Percentiles rank a stretch among this genome's conserved stretches.
Evolutionary conservation across 2,113 vertebrate genomes (phyloP).

Genomic region (Spea multiplicata): DNA sequence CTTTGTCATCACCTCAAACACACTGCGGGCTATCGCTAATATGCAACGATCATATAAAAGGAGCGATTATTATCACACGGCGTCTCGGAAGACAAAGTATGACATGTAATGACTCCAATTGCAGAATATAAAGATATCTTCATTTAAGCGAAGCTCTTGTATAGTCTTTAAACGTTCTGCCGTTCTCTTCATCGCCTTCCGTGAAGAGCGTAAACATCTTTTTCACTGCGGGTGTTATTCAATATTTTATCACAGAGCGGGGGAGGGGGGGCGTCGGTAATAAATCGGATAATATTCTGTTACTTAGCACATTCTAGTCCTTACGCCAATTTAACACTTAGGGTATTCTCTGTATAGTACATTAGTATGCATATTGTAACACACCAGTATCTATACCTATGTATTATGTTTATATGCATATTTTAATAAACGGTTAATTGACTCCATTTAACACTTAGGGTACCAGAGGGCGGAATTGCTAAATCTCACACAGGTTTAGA

Average conservation of each 20-base stretch:
- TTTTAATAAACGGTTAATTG: too few species aligned
- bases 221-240: slow-evolving; percentile 23
- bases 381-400: too few species aligned
- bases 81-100: slow-evolving; percentile 42
- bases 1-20: slow-evolving; percentile 58
- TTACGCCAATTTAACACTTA: neutral
- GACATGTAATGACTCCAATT: slow-evolving; percentile 17
- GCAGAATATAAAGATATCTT: slow-evolving; percentile 32
- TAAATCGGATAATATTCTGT: neutral
- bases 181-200: slow-evolving; percentile 8
- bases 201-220: neutral
- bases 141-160: slow-evolving; percentile 19
- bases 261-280: neutral
- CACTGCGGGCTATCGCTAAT: slow-evolving; percentile 44
- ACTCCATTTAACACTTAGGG: too few species aligned
- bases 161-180: slow-evolving; percentile 12
- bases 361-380: too few species aligned
- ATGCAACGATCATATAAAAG: slow-evolving; percentile 55
- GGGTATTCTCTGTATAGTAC: too few species aligned
- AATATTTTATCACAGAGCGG: slow-evolving; percentile 22
- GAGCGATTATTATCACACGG: slow-evolving; percentile 55
- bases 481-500: too few species aligned
- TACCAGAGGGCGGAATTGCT: too few species aligned
- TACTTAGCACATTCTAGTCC: neutral
- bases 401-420: too few species aligned